Percentiles rank a stretch among this genome's conserved stretches.
Evolutionary conservation across 2,888 invertebrate genomes (phyloP).

Genomic region (Leptinotarsa haldemani): DNA sequence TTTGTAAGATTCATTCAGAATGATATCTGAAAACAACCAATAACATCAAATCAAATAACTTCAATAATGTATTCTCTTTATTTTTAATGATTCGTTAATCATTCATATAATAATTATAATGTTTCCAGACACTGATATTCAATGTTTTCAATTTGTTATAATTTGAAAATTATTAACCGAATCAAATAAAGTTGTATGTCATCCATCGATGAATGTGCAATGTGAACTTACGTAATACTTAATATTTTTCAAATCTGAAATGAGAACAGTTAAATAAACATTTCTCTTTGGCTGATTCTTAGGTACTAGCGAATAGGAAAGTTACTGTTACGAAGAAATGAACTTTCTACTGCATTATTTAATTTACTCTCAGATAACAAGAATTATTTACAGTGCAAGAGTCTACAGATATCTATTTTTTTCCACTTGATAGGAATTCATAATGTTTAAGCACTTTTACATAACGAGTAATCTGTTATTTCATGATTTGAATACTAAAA

Average conservation of each 20-base stretch:
- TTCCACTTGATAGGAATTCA: slow-evolving; percentile 10
- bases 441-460: background rate
- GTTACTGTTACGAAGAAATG: slow-evolving; percentile 8
- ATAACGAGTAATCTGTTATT: slow-evolving; percentile 4
- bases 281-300: background rate
- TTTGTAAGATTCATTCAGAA: too few species aligned
- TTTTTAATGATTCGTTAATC: too few species aligned
- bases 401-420: background rate
- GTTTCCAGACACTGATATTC: too few species aligned
- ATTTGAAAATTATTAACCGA: too few species aligned
- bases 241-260: background rate
- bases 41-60: too few species aligned
- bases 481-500: background rate
- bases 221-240: background rate
- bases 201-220: background rate
- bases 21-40: too few species aligned
- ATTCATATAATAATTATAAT: too few species aligned
- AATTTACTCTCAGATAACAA: slow-evolving; percentile 6
- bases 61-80: too few species aligned
- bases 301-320: background rate
- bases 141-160: too few species aligned
- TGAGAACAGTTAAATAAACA: background rate
- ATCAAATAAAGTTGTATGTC: background rate
- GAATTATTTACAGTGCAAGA: slow-evolving; percentile 1
- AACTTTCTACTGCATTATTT: slow-evolving; percentile 13